Base-by-base conservation (phyloP, 2,797 vertebrate genomes). In the Astyanax mexicanus region DNA sequence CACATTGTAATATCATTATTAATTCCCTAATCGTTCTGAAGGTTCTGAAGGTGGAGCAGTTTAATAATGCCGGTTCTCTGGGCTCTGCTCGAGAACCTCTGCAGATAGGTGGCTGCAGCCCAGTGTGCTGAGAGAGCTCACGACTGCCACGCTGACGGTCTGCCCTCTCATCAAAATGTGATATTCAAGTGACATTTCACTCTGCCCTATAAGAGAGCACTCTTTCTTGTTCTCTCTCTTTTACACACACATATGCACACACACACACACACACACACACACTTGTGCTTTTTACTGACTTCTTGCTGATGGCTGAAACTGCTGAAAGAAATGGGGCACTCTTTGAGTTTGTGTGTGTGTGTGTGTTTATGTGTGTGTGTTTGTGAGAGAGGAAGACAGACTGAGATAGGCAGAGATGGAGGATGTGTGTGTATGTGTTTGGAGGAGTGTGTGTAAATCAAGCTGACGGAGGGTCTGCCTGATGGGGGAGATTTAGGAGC, bases 401-500 rank as follows among this genome's bases (percentile, higher is more conserved):
- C 21, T 68, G 29, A 60, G 27, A 58, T 49, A 51, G 25, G n/a
- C n/a, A n/a, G n/a, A n/a, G n/a, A n/a, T n/a, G 35, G 62, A 61
- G 21, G 38, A 62, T 75, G 57, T 70, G 49, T 15, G 38, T 35
- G 45, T 67, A 52, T 38, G 49, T 38, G 47, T 38, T 61, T 74
- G 29, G 29, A 32, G 29, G 29, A 32, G 38, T 35, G 45, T 67
- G 57, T 69, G 64, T 64, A 78, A 69, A 79, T 79, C 70, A 69
- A 37, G 37, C 38, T 60, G 69, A 70, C 13, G 64, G 74, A 62
- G 60, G 69, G 70, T 32, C 73, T 64, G 74, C 72, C 55, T 77
- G 74, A 81, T 57, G 61, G 42, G 61, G 64, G 64, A 75, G 80
- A 81, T 82, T 81, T 80, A 81, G 57, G 52, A 69, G 72, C 57